Evolutionary conservation across 2,888 invertebrate species (phyloP).

Genomic region (Polymixis lichenea): DNA sequence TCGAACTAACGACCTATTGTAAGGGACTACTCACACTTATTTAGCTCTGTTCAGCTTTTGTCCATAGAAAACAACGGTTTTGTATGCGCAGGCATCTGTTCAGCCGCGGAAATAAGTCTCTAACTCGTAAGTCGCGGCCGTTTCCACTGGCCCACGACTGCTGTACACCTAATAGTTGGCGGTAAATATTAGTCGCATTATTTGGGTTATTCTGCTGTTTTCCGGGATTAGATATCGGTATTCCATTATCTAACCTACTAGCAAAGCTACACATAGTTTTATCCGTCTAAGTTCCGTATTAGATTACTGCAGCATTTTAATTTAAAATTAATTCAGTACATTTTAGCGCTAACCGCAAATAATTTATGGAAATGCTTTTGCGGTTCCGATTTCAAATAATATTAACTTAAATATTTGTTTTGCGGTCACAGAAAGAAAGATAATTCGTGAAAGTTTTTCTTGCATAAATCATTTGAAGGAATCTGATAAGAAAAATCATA

Average conservation of each 20-base stretch:
- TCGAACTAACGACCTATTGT: too few species aligned
- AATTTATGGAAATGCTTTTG: slow-evolving; percentile 14
- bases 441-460: slow-evolving; percentile 12
- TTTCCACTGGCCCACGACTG: too few species aligned
- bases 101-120: too few species aligned
- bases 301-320: slow-evolving; percentile 9
- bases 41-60: too few species aligned
- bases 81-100: too few species aligned
- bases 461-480: not conserved
- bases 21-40: too few species aligned
- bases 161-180: not conserved
- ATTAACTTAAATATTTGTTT: slow-evolving; percentile 27
- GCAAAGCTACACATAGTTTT: too few species aligned
- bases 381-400: slow-evolving; percentile 34
- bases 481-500: not conserved
- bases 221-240: not conserved
- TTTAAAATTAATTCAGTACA: not conserved
- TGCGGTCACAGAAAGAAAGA: slow-evolving; percentile 28
- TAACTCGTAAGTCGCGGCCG: too few species aligned
- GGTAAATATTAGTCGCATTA: not conserved
- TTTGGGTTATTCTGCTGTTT: not conserved
- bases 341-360: slow-evolving; percentile 30
- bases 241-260: not conserved
- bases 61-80: too few species aligned
- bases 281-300: not conserved